phyloP scores from a whole-genome alignment of 1,140 invertebrate species.

The Sinonovacula constricta region DNA sequence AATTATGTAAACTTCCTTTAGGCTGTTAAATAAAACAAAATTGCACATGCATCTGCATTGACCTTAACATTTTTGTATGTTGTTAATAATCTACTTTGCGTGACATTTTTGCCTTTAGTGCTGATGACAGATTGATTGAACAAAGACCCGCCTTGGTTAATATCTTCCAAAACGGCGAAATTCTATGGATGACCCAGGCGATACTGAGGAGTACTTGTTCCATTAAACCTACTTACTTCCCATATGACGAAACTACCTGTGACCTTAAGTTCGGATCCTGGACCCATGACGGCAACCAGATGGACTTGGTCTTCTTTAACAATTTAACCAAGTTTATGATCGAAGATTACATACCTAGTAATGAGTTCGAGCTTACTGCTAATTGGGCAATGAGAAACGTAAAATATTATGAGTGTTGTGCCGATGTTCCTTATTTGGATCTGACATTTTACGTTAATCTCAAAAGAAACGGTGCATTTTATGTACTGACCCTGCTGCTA shows the following conservation, averaged over 20 bases:
- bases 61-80: no score
- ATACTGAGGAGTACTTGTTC: conserved; percentile 98
- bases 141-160: conserved; percentile 75
- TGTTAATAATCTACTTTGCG: no score
- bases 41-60: no score
- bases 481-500: conserved; percentile 76
- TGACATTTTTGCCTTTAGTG: no score
- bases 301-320: conserved; percentile 52
- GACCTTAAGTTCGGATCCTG: conserved; percentile 93
- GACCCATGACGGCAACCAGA: conserved; percentile 97
- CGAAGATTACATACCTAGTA: conserved; percentile 73
- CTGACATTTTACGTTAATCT: conserved; percentile 73
- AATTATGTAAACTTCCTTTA: no score
- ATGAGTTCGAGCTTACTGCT: conserved; percentile 75
- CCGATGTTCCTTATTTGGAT: conserved; percentile 73
- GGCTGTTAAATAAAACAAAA: no score
- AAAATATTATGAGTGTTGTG: conserved; percentile 74
- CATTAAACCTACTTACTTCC: conserved; percentile 82
- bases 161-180: conserved; percentile 90
- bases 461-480: conserved; percentile 74
- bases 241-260: conserved; percentile 68
- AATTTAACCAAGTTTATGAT: conserved; percentile 18
- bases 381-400: conserved; percentile 63
- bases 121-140: conserved; percentile 75
- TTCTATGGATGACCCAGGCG: conserved; percentile 97